Percentiles rank a stretch among this genome's conserved stretches.
phyloP scores from a whole-genome alignment of 2,797 vertebrate genomes.

The Argya squamiceps region DNA sequence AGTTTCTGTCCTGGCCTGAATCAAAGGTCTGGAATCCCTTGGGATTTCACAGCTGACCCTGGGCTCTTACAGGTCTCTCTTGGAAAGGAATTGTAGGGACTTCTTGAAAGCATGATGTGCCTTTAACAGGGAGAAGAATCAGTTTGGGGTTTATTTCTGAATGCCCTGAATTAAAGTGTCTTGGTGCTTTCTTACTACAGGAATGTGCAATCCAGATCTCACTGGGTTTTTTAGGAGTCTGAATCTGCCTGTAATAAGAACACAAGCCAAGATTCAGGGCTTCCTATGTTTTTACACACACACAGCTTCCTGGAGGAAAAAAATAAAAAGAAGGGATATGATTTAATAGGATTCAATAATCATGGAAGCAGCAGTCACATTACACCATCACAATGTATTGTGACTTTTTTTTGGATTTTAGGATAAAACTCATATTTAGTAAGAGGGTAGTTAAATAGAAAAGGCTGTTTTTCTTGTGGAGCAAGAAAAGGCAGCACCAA shows the following conservation, averaged over 20 bases:
- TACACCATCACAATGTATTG: not conserved
- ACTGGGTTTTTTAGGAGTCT: not conserved
- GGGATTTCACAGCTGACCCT: not conserved
- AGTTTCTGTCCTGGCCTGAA: not conserved
- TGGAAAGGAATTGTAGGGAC: not conserved
- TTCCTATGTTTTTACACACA: not conserved
- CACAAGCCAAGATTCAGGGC: not conserved
- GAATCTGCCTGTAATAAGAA: not conserved
- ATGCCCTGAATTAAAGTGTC: not conserved
- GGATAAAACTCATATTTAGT: not conserved
- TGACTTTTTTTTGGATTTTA: not conserved
- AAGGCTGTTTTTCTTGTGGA: not conserved
- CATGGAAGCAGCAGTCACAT: not conserved
- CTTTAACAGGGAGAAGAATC: not conserved
- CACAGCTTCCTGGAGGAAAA: not conserved
- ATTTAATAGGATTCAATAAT: not conserved
- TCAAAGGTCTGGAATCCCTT: not conserved
- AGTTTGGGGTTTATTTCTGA: not conserved
- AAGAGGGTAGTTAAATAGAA: not conserved
- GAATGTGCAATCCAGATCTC: not conserved
- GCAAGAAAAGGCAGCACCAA: not conserved
- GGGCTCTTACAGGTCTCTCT: not conserved
- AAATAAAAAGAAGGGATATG: not conserved
- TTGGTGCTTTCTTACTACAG: not conserved
- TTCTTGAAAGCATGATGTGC: not conserved